Conservation (phyloP, 1,140 invertebrate genomes). For the Argopecten irradians region DNA sequence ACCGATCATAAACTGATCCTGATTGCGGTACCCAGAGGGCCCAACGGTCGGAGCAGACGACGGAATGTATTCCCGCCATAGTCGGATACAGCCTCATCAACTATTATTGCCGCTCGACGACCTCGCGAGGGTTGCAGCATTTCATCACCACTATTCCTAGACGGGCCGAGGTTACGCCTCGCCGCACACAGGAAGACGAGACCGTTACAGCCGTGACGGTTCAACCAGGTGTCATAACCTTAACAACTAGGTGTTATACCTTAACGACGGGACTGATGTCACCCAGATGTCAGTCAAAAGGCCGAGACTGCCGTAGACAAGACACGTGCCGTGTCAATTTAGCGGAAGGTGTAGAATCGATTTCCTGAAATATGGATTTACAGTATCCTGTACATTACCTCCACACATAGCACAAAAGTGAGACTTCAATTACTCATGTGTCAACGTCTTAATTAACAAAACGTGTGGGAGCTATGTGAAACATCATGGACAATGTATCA, state of each 20-base stretch:
- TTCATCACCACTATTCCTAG: slow-evolving; percentile 2
- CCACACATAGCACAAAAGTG: too few relatives aligned
- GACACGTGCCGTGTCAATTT: background rate
- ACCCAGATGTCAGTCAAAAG: background rate
- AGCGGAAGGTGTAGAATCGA: background rate
- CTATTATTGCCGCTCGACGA: background rate
- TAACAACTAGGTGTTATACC: background rate
- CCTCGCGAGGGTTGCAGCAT: background rate
- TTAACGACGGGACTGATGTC: background rate
- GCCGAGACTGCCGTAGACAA: background rate
- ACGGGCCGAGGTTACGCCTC: background rate
- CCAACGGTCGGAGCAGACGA: background rate
- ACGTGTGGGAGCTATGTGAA: too few relatives aligned
- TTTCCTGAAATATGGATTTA: background rate
- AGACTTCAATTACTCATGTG: too few relatives aligned
- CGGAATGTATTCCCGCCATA: background rate
- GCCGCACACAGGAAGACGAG: background rate
- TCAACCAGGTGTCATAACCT: background rate
- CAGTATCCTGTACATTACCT: too few relatives aligned
- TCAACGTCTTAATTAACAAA: too few relatives aligned
- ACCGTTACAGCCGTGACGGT: slow-evolving; percentile 1
- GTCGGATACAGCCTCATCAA: background rate
- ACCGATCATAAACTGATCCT: background rate
- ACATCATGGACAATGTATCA: too few relatives aligned
- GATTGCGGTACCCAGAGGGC: background rate